Evolutionary conservation across 2,113 vertebrate species (phyloP).

Genomic region (Sminthopsis crassicaudata): DNA sequence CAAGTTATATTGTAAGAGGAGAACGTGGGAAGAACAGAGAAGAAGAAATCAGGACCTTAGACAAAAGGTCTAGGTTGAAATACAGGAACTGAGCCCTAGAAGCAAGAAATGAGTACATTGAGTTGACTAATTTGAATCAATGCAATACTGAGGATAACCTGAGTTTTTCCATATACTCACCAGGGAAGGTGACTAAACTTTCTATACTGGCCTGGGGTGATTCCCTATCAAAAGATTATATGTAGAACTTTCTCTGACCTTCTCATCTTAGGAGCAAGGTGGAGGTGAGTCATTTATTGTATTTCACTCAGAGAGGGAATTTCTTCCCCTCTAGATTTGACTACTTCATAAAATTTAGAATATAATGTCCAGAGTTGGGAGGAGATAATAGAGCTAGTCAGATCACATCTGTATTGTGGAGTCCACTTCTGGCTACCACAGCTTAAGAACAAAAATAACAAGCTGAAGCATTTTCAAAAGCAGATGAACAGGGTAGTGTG

Average conservation of each 20-base stretch:
- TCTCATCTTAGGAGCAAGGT: slow-evolving; percentile 24
- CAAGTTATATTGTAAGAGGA: slow-evolving; percentile 25
- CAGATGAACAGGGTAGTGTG: neutral
- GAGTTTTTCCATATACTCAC: slow-evolving; percentile 14
- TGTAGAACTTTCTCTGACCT: slow-evolving; percentile 1
- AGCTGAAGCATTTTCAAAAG: neutral
- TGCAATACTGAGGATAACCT: neutral
- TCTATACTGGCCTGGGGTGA: neutral
- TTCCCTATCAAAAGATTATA: neutral
- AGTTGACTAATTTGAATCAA: neutral
- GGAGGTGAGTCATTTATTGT: neutral
- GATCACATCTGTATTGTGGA: neutral
- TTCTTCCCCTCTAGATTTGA: neutral
- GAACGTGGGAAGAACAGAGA: slow-evolving; percentile 32
- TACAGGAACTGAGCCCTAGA: slow-evolving; percentile 18
- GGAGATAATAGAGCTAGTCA: neutral
- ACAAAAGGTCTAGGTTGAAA: slow-evolving; percentile 25
- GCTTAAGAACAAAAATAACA: neutral
- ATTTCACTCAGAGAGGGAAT: neutral
- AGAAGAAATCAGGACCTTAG: slow-evolving; percentile 20
- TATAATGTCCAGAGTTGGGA: neutral
- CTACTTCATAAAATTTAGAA: neutral
- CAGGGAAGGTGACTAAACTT: neutral
- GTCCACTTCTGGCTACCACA: neutral
- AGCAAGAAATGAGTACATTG: slow-evolving; percentile 34